phyloP scores from a whole-genome alignment of 2,888 invertebrate species.

The Athripsodes cinereus region DNA sequence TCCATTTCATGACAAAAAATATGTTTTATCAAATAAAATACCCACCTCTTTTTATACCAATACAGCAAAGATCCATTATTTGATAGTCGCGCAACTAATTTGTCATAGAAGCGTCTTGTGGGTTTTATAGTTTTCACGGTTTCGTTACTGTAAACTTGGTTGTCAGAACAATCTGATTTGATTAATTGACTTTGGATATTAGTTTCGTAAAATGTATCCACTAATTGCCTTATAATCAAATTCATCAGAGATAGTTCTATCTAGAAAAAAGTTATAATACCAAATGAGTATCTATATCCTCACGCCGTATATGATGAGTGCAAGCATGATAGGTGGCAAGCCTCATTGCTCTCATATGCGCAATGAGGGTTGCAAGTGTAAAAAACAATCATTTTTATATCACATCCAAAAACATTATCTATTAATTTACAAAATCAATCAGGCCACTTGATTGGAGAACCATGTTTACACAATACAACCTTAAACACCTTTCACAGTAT shows the following conservation, averaged over 20 bases:
- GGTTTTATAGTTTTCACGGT: background rate
- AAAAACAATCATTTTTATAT: no score
- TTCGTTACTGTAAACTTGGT: background rate
- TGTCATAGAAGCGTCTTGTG: constrained; percentile 3
- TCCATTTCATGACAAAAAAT: no score
- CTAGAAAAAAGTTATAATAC: constrained; percentile 5
- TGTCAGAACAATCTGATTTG: background rate
- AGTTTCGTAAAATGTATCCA: constrained; percentile 5
- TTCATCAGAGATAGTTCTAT: constrained; percentile 11
- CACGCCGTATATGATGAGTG: no score
- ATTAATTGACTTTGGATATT: background rate
- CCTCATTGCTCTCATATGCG: no score
- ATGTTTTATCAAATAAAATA: background rate
- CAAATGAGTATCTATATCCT: no score
- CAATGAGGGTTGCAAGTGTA: no score
- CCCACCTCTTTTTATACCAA: constrained; percentile 17
- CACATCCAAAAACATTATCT: no score
- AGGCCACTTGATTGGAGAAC: no score
- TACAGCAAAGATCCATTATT: constrained; percentile 12
- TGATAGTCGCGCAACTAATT: constrained; percentile 1
- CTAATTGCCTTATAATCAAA: constrained; percentile 6
- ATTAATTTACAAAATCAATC: no score
- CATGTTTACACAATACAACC: no score
- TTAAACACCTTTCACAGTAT: no score
- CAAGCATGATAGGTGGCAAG: no score